These are phyloP conservation scores for Euzophera pinguis DNA, from an alignment of 2,888 invertebrate species.

Conservation along the genomic window DNA sequence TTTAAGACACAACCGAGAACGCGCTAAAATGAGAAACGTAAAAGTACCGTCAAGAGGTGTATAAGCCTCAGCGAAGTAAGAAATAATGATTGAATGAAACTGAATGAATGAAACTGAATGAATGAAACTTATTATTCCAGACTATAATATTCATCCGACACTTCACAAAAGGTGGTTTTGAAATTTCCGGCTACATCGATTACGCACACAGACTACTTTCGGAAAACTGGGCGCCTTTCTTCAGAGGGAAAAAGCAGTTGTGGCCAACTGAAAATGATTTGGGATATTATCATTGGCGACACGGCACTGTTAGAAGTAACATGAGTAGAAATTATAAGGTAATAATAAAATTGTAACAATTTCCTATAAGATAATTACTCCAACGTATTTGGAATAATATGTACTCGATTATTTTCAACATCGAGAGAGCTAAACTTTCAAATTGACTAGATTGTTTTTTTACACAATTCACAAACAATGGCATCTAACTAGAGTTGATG, in stretches of 20 bases:
- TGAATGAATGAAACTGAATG: not conserved
- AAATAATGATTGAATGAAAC: not conserved
- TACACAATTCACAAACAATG: too few relatives aligned
- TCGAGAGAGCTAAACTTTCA: too few relatives aligned
- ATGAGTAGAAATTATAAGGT: constrained; percentile 89
- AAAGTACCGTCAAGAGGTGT: too few relatives aligned
- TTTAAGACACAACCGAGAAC: too few relatives aligned
- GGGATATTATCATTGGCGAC: constrained; percentile 89
- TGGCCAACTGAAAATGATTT: constrained; percentile 85
- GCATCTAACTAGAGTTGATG: too few relatives aligned
- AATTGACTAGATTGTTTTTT: too few relatives aligned
- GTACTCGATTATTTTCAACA: too few relatives aligned
- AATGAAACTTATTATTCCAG: constrained; percentile 49
- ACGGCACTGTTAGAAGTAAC: constrained; percentile 84
- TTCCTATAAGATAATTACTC: too few relatives aligned
- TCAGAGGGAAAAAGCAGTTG: constrained; percentile 81
- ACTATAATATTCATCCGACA: constrained; percentile 89
- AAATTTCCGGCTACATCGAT: constrained; percentile 93
- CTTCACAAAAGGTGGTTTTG: constrained; percentile 84
- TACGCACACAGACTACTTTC: constrained; percentile 84
- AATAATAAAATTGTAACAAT: not conserved
- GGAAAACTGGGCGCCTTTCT: constrained; percentile 89
- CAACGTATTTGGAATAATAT: too few relatives aligned
- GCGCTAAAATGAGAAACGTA: too few relatives aligned
- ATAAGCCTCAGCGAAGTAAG: too few relatives aligned